A percentile compares a stretch with the other conserved stretches of the same genome.
Evolutionary conservation across 2,888 invertebrate genomes (phyloP).

Genomic region (Andrena bucephala): DNA sequence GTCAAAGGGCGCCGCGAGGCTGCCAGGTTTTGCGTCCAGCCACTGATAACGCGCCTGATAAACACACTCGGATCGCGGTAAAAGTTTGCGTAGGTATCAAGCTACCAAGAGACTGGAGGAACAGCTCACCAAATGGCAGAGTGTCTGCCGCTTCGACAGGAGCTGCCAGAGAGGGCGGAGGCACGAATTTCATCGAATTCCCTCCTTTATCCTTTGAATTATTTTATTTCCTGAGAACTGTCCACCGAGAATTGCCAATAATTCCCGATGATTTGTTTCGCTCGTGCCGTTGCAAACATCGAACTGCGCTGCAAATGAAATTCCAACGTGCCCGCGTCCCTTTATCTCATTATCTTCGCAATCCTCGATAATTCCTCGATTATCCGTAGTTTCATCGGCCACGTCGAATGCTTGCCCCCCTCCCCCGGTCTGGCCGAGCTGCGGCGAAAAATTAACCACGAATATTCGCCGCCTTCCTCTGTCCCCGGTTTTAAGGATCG

Average conservation of each 20-base stretch:
- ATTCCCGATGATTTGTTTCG: conserved; percentile 20
- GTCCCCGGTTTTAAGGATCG: neutral
- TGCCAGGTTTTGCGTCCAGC: conserved; percentile 30
- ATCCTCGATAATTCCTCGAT: conserved; percentile 20
- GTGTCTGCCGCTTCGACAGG: neutral
- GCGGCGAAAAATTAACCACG: conserved; percentile 8
- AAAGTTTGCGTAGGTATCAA: neutral
- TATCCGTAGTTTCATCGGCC: neutral
- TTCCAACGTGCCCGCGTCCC: conserved; percentile 11
- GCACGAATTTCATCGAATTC: neutral
- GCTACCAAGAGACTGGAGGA: neutral
- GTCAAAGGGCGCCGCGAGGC: conserved; percentile 39
- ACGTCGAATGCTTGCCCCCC: neutral
- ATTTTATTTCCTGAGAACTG: neutral
- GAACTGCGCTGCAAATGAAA: conserved; percentile 32
- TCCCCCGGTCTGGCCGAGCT: neutral
- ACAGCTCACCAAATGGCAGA: neutral
- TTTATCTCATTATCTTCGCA: conserved; percentile 21
- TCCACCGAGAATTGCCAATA: conserved; percentile 19
- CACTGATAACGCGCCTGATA: neutral
- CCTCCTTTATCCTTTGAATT: neutral
- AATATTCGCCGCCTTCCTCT: neutral
- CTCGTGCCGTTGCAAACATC: conserved; percentile 18
- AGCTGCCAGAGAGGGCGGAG: no score
- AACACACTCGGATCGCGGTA: neutral